Evolutionary conservation across 2,113 vertebrate species (phyloP), one percentile per base, ranked within the genome.

Genomic region (Bubo bubo): DNA sequence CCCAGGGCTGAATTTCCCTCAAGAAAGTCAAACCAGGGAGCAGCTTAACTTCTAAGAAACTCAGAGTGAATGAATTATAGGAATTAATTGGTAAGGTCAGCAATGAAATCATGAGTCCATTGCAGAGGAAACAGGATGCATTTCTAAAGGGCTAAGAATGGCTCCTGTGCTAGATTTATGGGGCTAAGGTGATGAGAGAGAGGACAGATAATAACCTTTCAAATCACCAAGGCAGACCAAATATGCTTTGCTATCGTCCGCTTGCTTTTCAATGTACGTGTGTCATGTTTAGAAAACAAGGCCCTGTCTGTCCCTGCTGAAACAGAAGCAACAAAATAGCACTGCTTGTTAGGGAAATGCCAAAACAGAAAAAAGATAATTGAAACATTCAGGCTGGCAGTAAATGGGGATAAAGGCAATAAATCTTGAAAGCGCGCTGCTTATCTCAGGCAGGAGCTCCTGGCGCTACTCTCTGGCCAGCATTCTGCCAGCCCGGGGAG

Each of bases 341-440:
- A 16, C 67, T 24, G 93, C 94, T 77, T 84, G 88, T 63, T 34
- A 55, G 96, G 63, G 94, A 93, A 93, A 95, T 70, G 83, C 93
- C 93, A 71, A 86, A 76, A 39, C 88, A 81, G 67, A 14, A 52
- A 39, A 22, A 24, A 93, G 90, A 96, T 88, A 97, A 97, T 95
- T 59, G 93, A 88, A 96, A 94, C 81, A 89, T 96, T 94, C 94
- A 97, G 97, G 68, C 91, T 88, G 95, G 88, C 92, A 88, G 87
- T 18, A n/a, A 93, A 47, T 14, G 74, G 74, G 86, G 88, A 77
- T 82, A 68, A 84, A 92, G 90, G 94, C 88, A 64, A 93, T 94
- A 94, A 97, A 94, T 96, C 94, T 91, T 79, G 80, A 94, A 34
- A 81, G 73, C 82, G 6, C 20, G 0, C 82, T 24, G 79, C 13